phyloP scores from a whole-genome alignment of 2,797 vertebrate species.

The Acanthurus leucopareius region DNA sequence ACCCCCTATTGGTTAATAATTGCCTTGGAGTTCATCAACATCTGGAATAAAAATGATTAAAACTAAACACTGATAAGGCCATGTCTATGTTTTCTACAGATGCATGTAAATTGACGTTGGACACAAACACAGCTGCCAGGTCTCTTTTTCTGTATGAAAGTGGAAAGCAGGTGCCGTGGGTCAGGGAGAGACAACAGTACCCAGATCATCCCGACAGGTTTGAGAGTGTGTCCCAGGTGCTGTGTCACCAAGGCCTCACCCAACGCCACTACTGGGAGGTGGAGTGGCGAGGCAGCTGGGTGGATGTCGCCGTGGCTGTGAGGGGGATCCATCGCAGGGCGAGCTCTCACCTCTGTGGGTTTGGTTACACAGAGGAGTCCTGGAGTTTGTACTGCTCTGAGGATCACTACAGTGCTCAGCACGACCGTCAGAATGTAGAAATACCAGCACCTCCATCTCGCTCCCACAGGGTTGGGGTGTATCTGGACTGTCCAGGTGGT shows the following conservation, averaged over 20 bases:
- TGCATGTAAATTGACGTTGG: conserved; percentile 30
- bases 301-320: conserved; percentile 30
- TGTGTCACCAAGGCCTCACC: conserved; percentile 52
- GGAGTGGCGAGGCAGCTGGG: conserved; percentile 57
- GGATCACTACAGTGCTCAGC: conserved; percentile 40
- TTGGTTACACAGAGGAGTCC: conserved; percentile 54
- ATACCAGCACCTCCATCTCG: conserved; percentile 16
- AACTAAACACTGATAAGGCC: not conserved
- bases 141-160: conserved; percentile 50
- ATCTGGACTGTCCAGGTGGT: conserved; percentile 50
- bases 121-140: conserved; percentile 35
- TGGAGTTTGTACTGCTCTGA: conserved; percentile 58
- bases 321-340: conserved; percentile 50
- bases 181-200: conserved; percentile 43
- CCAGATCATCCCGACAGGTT: conserved; percentile 58
- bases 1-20: not conserved
- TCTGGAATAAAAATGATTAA: too few relatives aligned
- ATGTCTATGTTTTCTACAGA: conserved; percentile 33
- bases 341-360: conserved; percentile 25
- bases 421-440: conserved; percentile 1
- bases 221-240: conserved; percentile 53
- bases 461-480: conserved; percentile 48
- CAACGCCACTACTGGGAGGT: conserved; percentile 67
- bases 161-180: conserved; percentile 43
- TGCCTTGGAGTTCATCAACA: not conserved